phyloP scores from a whole-genome alignment of 2,113 vertebrate genomes.

The Pseudopodoces humilis region DNA sequence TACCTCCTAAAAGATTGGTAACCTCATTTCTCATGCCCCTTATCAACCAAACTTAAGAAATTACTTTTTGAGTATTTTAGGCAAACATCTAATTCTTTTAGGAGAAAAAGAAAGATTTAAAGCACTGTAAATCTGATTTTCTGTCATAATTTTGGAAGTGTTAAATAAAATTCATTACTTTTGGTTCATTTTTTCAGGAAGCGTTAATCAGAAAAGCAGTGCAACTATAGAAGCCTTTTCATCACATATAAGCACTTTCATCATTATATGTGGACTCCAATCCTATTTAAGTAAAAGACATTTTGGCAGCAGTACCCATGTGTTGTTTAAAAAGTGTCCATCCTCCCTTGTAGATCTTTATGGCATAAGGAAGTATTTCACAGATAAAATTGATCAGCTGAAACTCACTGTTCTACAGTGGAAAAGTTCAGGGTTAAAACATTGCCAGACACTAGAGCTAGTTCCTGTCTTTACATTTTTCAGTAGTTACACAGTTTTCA shows the following conservation, averaged over 20 bases:
- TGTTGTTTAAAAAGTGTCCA: not conserved
- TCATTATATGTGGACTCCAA: not conserved
- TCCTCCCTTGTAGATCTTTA: not conserved
- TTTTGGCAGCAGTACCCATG: not conserved
- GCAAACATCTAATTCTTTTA: not conserved
- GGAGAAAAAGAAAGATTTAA: not conserved
- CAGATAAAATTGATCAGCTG: not conserved
- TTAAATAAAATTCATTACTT: not conserved
- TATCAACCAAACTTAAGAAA: not conserved
- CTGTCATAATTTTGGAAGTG: not conserved
- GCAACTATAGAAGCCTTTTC: not conserved
- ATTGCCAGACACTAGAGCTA: not conserved
- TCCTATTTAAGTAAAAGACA: slow-evolving; percentile 23
- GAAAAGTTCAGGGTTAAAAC: not conserved
- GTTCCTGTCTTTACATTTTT: not conserved
- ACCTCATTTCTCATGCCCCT: not conserved
- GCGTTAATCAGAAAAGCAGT: not conserved
- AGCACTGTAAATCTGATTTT: not conserved
- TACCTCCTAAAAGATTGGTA: not conserved
- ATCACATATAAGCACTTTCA: not conserved
- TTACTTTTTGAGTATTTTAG: not conserved
- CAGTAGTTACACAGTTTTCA: not conserved
- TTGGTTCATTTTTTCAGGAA: not conserved
- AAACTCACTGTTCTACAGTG: not conserved
- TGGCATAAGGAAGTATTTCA: not conserved